phyloP scores from a whole-genome alignment of 2,797 vertebrate species.

The Denticeps clupeoides region DNA sequence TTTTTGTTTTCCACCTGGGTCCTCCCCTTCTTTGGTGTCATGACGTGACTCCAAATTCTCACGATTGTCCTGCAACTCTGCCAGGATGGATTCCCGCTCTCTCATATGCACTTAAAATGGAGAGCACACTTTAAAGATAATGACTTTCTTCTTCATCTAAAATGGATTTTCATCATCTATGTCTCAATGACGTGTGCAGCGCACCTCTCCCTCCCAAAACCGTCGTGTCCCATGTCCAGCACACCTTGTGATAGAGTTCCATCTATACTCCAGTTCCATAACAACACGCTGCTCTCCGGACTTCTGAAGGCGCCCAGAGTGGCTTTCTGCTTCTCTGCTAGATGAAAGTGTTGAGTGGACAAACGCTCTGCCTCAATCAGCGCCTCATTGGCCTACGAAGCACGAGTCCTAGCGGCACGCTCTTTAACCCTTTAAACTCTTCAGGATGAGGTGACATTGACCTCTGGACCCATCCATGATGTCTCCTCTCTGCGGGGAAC shows the following conservation, averaged over 20 bases:
- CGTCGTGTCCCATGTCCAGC: constrained; percentile 45
- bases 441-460: too few relatives aligned
- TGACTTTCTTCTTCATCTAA: constrained; percentile 45
- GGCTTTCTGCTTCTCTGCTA: too few relatives aligned
- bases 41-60: too few relatives aligned
- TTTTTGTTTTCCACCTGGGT: neutral
- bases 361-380: too few relatives aligned
- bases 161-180: constrained; percentile 50
- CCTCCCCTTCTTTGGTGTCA: too few relatives aligned
- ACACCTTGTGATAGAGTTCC: constrained; percentile 49
- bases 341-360: constrained; percentile 9
- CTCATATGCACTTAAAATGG: constrained; percentile 52
- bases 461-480: neutral
- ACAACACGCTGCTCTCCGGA: too few relatives aligned
- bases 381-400: too few relatives aligned
- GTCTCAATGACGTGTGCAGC: constrained; percentile 47
- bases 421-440: too few relatives aligned
- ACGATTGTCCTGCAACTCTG: neutral
- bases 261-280: constrained; percentile 22
- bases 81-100: constrained; percentile 34
- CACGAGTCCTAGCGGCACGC: too few relatives aligned
- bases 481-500: neutral
- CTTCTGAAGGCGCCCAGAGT: too few relatives aligned
- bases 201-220: constrained; percentile 37
- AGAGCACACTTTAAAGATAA: constrained; percentile 46